Evolutionary conservation across 2,113 vertebrate species (phyloP).

Genomic region (Puffinus mauretanicus): DNA sequence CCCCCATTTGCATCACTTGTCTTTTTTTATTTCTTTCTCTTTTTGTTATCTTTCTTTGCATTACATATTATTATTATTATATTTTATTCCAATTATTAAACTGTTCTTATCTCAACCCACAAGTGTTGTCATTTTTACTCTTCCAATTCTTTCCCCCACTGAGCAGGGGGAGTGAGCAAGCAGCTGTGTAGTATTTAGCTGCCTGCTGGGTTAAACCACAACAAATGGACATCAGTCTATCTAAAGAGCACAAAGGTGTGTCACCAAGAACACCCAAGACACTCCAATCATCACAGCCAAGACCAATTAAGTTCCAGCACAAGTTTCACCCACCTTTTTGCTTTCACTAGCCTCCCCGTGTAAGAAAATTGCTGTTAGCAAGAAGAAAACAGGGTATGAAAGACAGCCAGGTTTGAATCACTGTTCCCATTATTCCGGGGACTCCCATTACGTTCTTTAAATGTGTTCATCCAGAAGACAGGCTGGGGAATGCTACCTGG

Average conservation of each 20-base stretch:
- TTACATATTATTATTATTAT: too few relatives aligned
- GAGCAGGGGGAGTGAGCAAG: too few relatives aligned
- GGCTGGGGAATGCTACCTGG: neutral
- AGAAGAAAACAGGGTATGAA: neutral
- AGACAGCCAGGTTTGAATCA: neutral
- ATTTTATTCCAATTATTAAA: too few relatives aligned
- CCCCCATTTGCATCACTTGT: too few relatives aligned
- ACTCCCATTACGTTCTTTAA: neutral
- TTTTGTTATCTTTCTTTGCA: too few relatives aligned
- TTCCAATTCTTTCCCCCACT: too few relatives aligned
- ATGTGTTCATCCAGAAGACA: neutral
- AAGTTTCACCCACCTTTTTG: neutral
- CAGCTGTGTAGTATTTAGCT: too few relatives aligned
- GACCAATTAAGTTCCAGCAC: neutral
- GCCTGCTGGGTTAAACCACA: too few relatives aligned
- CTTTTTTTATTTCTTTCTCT: too few relatives aligned
- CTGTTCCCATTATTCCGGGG: neutral
- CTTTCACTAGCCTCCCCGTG: neutral
- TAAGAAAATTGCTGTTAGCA: neutral
- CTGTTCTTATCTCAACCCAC: too few relatives aligned
- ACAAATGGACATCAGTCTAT: too few relatives aligned
- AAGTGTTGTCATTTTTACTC: too few relatives aligned
- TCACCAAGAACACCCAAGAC: neutral
- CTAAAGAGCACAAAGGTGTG: neutral
- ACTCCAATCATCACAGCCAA: neutral